Conservation (phyloP, 2,113 vertebrate species). For the Noturus placidus region DNA sequence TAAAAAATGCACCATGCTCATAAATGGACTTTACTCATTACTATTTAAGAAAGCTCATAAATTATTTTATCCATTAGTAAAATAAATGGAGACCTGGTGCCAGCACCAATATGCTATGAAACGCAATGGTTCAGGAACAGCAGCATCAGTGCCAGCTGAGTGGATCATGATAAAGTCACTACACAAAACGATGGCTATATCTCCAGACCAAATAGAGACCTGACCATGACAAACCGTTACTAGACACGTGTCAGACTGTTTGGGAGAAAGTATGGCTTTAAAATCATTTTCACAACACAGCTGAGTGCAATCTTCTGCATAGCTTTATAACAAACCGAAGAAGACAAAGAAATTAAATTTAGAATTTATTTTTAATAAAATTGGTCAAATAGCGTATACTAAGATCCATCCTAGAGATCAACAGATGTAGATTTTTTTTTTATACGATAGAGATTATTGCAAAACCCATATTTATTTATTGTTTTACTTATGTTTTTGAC, state of each 20-base stretch:
- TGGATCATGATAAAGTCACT: neutral
- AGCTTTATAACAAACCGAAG: neutral
- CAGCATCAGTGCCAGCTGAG: neutral
- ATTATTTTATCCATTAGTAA: neutral
- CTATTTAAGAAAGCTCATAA: neutral
- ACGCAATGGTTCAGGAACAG: neutral
- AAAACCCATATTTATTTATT: no score
- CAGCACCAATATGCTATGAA: neutral
- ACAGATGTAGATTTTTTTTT: no score
- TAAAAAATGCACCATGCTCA: neutral
- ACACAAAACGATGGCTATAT: neutral
- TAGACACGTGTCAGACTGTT: neutral
- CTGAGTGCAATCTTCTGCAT: neutral
- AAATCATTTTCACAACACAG: neutral
- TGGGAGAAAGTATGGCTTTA: neutral
- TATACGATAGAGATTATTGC: no score
- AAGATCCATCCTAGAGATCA: no score
- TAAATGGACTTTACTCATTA: neutral
- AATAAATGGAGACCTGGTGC: neutral
- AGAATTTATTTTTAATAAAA: neutral
- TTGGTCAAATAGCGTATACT: neutral
- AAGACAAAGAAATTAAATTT: neutral
- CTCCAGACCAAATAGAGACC: neutral
- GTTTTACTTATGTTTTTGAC: no score
- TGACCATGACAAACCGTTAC: neutral